These are phyloP conservation scores for Ametastegia equiseti DNA, from an alignment of 2,888 invertebrate genomes.

Conservation along the genomic window DNA sequence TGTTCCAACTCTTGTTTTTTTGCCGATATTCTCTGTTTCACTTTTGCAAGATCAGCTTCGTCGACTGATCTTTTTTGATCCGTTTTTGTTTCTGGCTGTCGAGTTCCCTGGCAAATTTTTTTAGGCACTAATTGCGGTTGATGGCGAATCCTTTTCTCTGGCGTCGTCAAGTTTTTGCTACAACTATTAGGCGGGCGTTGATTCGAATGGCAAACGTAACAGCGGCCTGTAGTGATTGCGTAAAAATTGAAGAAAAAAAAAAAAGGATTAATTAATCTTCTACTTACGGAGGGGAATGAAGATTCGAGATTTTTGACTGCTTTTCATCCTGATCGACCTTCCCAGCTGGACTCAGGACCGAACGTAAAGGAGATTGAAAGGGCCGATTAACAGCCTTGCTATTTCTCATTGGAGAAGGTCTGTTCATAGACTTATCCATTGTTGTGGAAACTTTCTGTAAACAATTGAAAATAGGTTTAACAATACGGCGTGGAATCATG, in stretches of 20 bases:
- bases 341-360: conserved; percentile 48
- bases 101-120: conserved; percentile 53
- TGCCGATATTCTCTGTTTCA: conserved; percentile 75
- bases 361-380: conserved; percentile 63
- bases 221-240: neutral
- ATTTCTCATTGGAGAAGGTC: conserved; percentile 59
- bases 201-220: neutral
- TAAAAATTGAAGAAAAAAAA: neutral
- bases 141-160: conserved; percentile 52
- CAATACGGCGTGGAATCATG: neutral
- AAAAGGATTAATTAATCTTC: neutral
- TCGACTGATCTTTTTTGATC: conserved; percentile 29
- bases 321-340: conserved; percentile 15
- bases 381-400: conserved; percentile 63
- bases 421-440: conserved; percentile 4
- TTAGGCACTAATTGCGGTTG: neutral
- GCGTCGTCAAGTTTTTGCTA: conserved; percentile 51
- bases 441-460: neutral
- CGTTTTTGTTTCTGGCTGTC: conserved; percentile 49
- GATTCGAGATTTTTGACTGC: neutral
- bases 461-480: no score
- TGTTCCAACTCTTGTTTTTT: conserved; percentile 71
- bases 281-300: conserved; percentile 20
- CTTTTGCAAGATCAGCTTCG: conserved; percentile 75
- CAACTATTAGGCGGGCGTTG: neutral